Percentiles rank a stretch among this genome's conserved stretches.
These are phyloP conservation scores for Anas capensis DNA, from an alignment of 2,797 vertebrate genomes.

Conservation along the genomic window DNA sequence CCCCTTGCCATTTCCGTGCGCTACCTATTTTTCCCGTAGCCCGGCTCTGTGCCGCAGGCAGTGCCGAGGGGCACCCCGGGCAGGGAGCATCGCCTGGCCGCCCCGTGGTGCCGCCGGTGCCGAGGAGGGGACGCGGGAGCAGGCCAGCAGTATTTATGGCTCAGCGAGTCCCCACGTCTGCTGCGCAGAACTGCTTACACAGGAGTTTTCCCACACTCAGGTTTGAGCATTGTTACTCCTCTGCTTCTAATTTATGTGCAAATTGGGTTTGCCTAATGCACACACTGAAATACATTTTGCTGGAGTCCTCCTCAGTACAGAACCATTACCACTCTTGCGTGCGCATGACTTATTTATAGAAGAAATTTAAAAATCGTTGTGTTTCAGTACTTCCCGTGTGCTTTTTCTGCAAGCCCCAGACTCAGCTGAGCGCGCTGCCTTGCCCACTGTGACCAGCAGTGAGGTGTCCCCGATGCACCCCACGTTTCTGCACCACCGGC, in stretches of 20 bases:
- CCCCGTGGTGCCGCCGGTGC: neutral
- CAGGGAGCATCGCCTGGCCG: neutral
- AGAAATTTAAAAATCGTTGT: neutral
- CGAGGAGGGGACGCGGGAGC: neutral
- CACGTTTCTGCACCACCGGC: accelerated
- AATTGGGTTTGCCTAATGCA: constrained; percentile 53
- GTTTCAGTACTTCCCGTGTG: neutral
- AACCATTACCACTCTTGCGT: neutral
- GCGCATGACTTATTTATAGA: neutral
- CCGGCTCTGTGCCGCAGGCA: neutral
- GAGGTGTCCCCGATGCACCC: accelerated
- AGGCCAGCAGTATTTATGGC: constrained; percentile 14
- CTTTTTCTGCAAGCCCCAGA: neutral
- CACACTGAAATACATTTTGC: neutral
- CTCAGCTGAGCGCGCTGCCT: neutral
- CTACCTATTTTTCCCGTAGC: accelerated
- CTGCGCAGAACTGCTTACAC: constrained; percentile 46
- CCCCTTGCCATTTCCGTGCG: neutral
- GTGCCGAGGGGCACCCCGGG: neutral
- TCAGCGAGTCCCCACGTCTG: constrained; percentile 29
- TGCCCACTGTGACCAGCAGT: neutral
- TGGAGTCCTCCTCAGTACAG: neutral
- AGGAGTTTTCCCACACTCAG: constrained; percentile 36
- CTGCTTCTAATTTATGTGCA: constrained; percentile 61
- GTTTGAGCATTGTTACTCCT: neutral